Base-by-base conservation (phyloP, 1,140 invertebrate species). In the Drosophila aff. region DNA sequence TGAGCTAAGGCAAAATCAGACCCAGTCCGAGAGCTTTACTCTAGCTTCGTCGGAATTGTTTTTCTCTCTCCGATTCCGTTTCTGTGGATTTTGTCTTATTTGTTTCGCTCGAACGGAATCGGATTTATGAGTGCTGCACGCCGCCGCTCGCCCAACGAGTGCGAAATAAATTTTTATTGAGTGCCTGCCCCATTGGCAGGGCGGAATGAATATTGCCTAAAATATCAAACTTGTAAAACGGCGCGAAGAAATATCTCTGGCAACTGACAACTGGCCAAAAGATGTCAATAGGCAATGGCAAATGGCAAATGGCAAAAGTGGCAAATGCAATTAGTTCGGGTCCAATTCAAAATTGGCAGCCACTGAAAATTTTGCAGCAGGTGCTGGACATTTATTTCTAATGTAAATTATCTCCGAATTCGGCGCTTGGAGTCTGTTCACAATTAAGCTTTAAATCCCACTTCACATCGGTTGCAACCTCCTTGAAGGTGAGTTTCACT, bases 271-370 rank as follows among this genome's bases (percentile, higher is more conserved):
- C 62, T 71, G 71, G 61, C 69, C 62, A 60, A 65, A 65, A 71
- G 47, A 46, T 79, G 76, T 79, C 68, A 84, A 90, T 72, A 55
- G 69, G 41, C 72, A 84, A 77, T 79, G 76, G 38, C 64, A 82
- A 69, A 38, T 67, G 68, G 58, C 50, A 76, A 87, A 68, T 78
- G 84, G 49, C 49, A 33, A 89, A 33, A 89, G 69, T 79, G 76
- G 28, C 65, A 82, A 71, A 53, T 76, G 85, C 84, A 89, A 89
- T 89, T 89, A 89, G 84, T 89, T 89, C 81, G 81, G 85, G 78
- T 90, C 84, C 71, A 89, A 81, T 89, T 89, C 81, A 73, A 63
- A 79, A 66, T 79, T 79, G 82, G 59, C 85, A 78, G 36, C 61
- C 61, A 58, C 61, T 67, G 76, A 82, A 57, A 75, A 61, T 68